Conservation (phyloP, 2,113 vertebrate genomes). For the Lanius collurio region DNA sequence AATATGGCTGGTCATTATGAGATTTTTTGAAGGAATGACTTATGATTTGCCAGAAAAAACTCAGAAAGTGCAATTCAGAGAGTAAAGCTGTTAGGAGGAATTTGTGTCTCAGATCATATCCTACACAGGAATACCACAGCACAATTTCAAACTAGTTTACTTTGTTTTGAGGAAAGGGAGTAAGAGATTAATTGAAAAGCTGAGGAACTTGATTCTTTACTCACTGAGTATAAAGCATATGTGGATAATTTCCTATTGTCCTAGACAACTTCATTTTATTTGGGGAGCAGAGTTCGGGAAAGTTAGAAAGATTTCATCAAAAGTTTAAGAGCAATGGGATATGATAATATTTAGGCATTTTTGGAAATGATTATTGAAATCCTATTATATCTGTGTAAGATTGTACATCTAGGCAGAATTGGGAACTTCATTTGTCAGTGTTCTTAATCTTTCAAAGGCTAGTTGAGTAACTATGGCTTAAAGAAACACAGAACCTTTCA, state of each 20-base stretch:
- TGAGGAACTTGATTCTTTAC: neutral
- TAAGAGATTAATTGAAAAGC: neutral
- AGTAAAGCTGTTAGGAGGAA: neutral
- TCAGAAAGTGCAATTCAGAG: neutral
- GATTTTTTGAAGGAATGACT: neutral
- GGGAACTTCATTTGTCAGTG: neutral
- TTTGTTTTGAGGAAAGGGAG: neutral
- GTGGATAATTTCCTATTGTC: neutral
- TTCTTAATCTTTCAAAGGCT: neutral
- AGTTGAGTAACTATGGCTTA: neutral
- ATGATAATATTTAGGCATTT: neutral
- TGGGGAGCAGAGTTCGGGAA: neutral
- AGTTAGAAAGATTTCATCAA: conserved; percentile 10
- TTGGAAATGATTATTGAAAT: conserved; percentile 38
- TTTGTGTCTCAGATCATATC: neutral
- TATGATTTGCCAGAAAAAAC: neutral
- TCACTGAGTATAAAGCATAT: neutral
- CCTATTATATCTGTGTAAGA: neutral
- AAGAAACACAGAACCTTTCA: neutral
- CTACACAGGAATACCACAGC: neutral
- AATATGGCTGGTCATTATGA: no score
- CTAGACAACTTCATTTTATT: neutral
- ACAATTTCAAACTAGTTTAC: neutral
- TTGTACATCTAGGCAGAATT: neutral
- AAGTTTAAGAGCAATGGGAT: conserved; percentile 23